phyloP scores from a whole-genome alignment of 1,140 invertebrate species.

The Drosophila bifasciata region DNA sequence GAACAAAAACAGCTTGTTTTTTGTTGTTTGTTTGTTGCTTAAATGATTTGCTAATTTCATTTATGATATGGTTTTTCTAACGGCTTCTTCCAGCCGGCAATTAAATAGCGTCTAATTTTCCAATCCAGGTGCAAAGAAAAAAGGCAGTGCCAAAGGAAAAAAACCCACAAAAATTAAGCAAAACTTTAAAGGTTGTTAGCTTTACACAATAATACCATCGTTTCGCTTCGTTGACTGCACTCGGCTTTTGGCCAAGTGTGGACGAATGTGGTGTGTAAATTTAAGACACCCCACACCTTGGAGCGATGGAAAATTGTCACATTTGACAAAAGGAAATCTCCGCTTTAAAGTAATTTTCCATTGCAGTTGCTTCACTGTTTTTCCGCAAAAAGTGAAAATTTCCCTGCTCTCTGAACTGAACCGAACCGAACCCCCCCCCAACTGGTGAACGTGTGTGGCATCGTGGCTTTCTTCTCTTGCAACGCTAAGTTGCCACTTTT shows the following conservation, averaged over 20 bases:
- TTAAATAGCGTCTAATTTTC: slow-evolving; percentile 66
- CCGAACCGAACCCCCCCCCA: slow-evolving; percentile 12
- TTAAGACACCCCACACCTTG: slow-evolving; percentile 5
- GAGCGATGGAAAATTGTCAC: slow-evolving; percentile 47
- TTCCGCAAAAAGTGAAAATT: slow-evolving; percentile 77
- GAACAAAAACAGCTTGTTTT: not conserved
- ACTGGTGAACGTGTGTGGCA: no score
- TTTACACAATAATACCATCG: slow-evolving; percentile 17
- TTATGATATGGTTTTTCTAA: slow-evolving; percentile 41
- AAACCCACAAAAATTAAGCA: slow-evolving; percentile 36
- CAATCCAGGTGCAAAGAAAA: slow-evolving; percentile 37
- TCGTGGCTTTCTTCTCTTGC: slow-evolving; percentile 42
- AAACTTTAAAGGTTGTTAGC: slow-evolving; percentile 71
- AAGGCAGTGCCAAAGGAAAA: slow-evolving; percentile 14
- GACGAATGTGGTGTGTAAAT: slow-evolving; percentile 29
- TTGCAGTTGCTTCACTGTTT: slow-evolving; percentile 38
- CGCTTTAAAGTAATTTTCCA: slow-evolving; percentile 38
- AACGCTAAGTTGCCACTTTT: slow-evolving; percentile 43
- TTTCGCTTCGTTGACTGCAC: slow-evolving; percentile 50
- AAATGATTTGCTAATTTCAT: slow-evolving; percentile 33
- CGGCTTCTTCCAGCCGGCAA: slow-evolving; percentile 48
- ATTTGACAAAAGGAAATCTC: slow-evolving; percentile 51
- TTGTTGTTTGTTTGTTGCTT: slow-evolving; percentile 1
- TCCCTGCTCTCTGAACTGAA: slow-evolving; percentile 59
- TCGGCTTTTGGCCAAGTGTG: slow-evolving; percentile 25